These are phyloP conservation scores for Carettochelys insculpta DNA, from an alignment of 2,113 vertebrate species.

Conservation along the genomic window DNA sequence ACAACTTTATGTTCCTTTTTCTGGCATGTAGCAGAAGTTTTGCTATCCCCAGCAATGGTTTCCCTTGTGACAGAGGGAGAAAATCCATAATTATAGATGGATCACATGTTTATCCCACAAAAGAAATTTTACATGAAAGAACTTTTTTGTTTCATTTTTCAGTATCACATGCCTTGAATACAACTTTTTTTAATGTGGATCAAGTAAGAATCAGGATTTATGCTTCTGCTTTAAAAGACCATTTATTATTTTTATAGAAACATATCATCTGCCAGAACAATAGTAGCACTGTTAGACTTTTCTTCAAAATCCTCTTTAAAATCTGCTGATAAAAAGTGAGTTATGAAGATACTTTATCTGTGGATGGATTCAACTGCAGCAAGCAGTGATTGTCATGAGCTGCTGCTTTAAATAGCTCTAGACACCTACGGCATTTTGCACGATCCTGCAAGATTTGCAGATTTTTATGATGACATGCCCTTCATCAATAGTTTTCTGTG, in stretches of 20 bases:
- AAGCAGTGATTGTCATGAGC: background rate
- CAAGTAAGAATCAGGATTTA: background rate
- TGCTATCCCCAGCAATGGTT: background rate
- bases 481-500: conserved; percentile 34
- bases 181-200: background rate
- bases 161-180: background rate
- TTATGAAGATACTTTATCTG: background rate
- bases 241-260: background rate
- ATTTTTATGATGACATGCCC: conserved; percentile 24
- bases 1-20: background rate
- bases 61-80: background rate
- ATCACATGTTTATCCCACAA: fast-evolving
- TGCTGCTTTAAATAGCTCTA: conserved; percentile 33
- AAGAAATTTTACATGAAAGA: background rate
- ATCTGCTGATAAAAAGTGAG: background rate
- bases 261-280: background rate
- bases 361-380: background rate
- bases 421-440: conserved; percentile 61
- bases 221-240: background rate
- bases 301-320: background rate
- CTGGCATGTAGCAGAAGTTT: background rate
- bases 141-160: background rate
- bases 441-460: conserved; percentile 5
- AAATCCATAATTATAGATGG: background rate
- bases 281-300: background rate